Evolutionary conservation across 2,797 vertebrate species (phyloP).

Genomic region (Malurus leucopterus): DNA sequence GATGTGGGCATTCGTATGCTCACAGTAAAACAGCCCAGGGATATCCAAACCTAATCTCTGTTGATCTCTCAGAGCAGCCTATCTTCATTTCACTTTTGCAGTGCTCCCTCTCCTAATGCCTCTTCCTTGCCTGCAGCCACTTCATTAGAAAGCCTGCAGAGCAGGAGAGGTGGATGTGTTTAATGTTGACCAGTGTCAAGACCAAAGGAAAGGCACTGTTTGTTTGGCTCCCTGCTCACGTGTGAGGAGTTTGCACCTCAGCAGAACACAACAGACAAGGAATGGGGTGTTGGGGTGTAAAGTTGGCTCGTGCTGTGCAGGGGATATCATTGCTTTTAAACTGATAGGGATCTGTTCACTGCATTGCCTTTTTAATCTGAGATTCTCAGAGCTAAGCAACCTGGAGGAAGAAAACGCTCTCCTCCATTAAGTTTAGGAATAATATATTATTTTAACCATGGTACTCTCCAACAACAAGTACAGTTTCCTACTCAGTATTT

Average conservation of each 20-base stretch:
- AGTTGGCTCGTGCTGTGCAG: background rate
- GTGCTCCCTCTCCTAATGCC: background rate
- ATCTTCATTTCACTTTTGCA: background rate
- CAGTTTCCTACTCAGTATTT: background rate
- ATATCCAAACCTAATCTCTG: background rate
- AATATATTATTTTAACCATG: background rate
- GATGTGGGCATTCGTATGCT: background rate
- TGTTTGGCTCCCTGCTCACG: background rate
- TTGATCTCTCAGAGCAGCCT: background rate
- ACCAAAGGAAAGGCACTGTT: background rate
- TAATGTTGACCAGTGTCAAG: background rate
- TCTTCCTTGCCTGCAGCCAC: conserved; percentile 11
- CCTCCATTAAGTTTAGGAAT: background rate
- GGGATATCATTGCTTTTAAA: background rate
- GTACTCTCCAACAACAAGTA: background rate
- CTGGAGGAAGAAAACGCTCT: background rate
- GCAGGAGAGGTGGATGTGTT: background rate
- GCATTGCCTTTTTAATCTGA: background rate
- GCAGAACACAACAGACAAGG: background rate
- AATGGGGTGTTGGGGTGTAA: accelerated
- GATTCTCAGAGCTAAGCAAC: background rate
- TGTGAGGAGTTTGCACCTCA: background rate
- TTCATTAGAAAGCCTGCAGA: background rate
- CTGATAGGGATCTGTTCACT: background rate
- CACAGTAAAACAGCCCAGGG: background rate